A percentile compares a stretch with the other conserved stretches of the same genome.
phyloP scores from a whole-genome alignment of 2,797 vertebrate species.

The Sebastes taczanowskii region DNA sequence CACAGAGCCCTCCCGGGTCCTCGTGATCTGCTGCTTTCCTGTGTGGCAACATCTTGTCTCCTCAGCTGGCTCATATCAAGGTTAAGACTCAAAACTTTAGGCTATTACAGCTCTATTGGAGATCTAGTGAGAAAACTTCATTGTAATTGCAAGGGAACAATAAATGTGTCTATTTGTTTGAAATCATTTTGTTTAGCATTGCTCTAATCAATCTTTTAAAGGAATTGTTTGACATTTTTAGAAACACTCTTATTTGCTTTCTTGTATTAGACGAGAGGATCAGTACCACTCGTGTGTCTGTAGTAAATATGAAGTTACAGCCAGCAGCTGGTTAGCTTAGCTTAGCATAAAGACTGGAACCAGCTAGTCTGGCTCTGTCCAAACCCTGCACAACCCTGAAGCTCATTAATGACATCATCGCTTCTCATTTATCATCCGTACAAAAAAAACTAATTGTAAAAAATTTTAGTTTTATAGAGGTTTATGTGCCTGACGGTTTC shows the following conservation, averaged over 20 bases:
- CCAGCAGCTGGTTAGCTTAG: neutral
- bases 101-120: no score
- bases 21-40: constrained; percentile 11
- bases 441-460: neutral
- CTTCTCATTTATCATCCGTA: neutral
- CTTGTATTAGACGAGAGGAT: neutral
- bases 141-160: neutral
- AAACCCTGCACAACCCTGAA: neutral
- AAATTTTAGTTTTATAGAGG: neutral
- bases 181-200: neutral
- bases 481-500: neutral
- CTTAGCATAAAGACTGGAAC: neutral
- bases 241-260: neutral
- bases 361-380: no score
- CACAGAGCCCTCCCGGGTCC: constrained; percentile 7
- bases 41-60: neutral
- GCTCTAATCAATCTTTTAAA: neutral
- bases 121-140: neutral
- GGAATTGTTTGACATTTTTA: neutral
- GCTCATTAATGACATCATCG: neutral
- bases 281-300: neutral
- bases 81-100: neutral
- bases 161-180: neutral
- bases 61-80: neutral
- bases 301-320: neutral